Evolutionary conservation across 2,888 invertebrate genomes (phyloP), one percentile per base, ranked within the genome.

Genomic region (Cecidostiba fungosa): DNA sequence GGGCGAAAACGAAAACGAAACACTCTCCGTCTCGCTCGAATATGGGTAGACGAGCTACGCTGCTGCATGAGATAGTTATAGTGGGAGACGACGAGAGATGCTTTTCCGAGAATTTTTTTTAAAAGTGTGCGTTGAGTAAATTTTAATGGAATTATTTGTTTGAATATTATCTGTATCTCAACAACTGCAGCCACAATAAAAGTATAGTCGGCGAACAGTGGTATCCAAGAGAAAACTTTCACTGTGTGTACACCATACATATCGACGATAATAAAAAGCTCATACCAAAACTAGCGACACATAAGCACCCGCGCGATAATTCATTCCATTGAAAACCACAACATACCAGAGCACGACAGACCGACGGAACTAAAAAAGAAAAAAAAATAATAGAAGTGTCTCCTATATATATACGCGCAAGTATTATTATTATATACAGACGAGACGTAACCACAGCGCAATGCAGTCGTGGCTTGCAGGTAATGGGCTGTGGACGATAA

Each of bases 1-100:
- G 50, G 88, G 86, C 89, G 90, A 89, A 89, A 86, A 87, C 80
- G 90, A 90, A 90, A 90, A 88, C 88, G 89, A 90, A 90, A 90
- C 89, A 88, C 89, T 85, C 54, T 39, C 23, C 81, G 19, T 47
- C 23, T 77, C 39, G 70, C n/a, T 43, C 72, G 36, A 29, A 74
- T 43, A 14, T n/a, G n/a, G n/a, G 16, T 70, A 36, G 36, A 70
- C 70, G 19, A 32, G 36, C 10, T 70, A 6, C 10, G 14, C 43
- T 43, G 43, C 43, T 47, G 47, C 47, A 16, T 47, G 47, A 10
- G 43, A 43, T 16, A n/a, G n/a, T n/a, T 12, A 1, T 19, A 23
- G 54, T n/a, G 19, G n/a, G 54, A 59, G 54, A 54, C 1, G 50
- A 54, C 0, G 54, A 54, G 54, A 54, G 54, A 54, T 19, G 54